Conservation (phyloP, 1,140 invertebrate genomes). For the Hycleus phaleratus region DNA sequence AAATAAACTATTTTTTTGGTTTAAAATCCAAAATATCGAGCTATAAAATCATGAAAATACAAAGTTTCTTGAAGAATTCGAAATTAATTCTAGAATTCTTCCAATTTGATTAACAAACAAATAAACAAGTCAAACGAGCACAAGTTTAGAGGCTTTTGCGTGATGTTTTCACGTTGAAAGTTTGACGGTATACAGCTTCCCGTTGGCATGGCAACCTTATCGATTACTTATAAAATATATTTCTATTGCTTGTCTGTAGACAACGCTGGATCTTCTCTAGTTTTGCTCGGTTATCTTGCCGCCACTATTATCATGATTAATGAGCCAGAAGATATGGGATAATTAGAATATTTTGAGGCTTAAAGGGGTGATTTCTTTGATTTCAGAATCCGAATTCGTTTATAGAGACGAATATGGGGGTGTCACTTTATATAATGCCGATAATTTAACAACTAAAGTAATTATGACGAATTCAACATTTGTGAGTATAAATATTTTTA, state of each 20-base stretch:
- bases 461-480: slow-evolving; percentile 74
- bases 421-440: slow-evolving; percentile 62
- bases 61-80: too few species aligned
- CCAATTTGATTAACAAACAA: too few species aligned
- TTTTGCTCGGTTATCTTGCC: too few species aligned
- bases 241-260: not conserved
- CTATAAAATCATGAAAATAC: too few species aligned
- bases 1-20: too few species aligned
- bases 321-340: too few species aligned
- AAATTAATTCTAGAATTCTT: too few species aligned
- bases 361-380: slow-evolving; percentile 21
- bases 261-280: not conserved
- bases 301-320: too few species aligned
- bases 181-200: slow-evolving; percentile 13
- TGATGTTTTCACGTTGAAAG: slow-evolving; percentile 4
- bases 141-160: not conserved
- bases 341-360: too few species aligned
- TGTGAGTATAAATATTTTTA: slow-evolving; percentile 50
- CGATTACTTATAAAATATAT: slow-evolving; percentile 13
- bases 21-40: too few species aligned
- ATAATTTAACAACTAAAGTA: slow-evolving; percentile 56
- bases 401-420: slow-evolving; percentile 63
- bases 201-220: slow-evolving; percentile 12
- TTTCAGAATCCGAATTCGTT: slow-evolving; percentile 62
- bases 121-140: too few species aligned